Conservation (phyloP, 1,140 invertebrate species). For the Physella acuta region DNA sequence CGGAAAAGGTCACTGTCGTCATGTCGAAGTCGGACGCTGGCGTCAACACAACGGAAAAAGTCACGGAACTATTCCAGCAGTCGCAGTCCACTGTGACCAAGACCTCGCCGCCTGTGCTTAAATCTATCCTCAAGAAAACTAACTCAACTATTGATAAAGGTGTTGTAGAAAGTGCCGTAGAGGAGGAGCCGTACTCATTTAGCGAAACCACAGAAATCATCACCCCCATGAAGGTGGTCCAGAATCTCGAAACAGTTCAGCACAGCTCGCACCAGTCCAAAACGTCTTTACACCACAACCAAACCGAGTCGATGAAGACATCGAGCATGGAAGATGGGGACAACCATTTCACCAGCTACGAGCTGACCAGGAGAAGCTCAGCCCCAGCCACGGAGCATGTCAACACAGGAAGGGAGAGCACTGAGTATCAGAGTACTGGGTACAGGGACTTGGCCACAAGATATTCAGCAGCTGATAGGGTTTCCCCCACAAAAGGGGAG, state of each 20-base stretch:
- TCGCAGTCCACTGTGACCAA: conserved; percentile 2
- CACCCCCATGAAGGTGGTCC: neutral
- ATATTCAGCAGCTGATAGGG: conserved; percentile 5
- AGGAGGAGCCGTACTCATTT: neutral
- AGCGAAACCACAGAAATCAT: conserved; percentile 9
- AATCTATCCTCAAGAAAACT: conserved; percentile 9
- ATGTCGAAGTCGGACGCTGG: conserved; percentile 27
- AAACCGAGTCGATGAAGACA: neutral
- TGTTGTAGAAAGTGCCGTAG: neutral
- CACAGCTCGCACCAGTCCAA: neutral
- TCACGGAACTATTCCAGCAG: conserved; percentile 2
- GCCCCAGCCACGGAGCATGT: neutral
- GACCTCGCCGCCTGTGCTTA: conserved; percentile 4
- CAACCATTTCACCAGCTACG: neutral
- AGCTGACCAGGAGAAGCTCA: neutral
- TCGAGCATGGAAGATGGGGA: neutral
- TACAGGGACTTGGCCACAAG: neutral
- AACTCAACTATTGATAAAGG: conserved; percentile 5
- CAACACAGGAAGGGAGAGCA: neutral
- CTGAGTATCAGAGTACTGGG: conserved; percentile 2
- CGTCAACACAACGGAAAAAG: conserved; percentile 20
- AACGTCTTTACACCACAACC: neutral
- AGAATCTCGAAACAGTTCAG: neutral
- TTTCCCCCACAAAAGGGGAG: conserved; percentile 10
- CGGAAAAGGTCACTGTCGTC: conserved; percentile 25